Evolutionary conservation across 2,888 invertebrate genomes (phyloP), one percentile per base, ranked within the genome.

Genomic region (Nowickia ferox): DNA sequence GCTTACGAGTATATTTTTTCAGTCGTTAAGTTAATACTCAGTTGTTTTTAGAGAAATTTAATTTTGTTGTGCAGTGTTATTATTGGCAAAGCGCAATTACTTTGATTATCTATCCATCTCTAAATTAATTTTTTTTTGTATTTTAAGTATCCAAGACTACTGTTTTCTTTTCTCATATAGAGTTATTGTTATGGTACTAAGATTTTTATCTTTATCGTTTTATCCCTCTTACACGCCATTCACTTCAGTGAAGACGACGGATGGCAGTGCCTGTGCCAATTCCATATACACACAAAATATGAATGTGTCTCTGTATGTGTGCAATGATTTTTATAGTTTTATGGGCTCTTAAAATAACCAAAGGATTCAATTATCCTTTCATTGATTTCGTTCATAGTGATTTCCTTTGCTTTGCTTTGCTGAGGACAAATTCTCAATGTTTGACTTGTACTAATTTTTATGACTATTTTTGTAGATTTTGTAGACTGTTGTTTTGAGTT

Each of bases 311-410:
- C 51, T 79, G 53, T 75, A 68, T 80, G 55, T 86, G 66, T 69
- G 65, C 74, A 72, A 53, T 84, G 80, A 86, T 84, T 86, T 86
- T 87, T 74, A 82, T 83, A 82, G 81, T 81, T 87, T 87, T 87
- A 87, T 84, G 87, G 72, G 81, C 63, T 84, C 87, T 87, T 87
- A 88, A 88, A 87, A 87, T 84, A 65, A 84, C 74, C 78, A 86
- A 88, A 87, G 87, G 86, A 87, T 88, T 88, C 88, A 88, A 88
- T 87, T 87, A 87, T 87, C 86, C 86, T 82, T 84, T 87, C 80
- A 86, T 86, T 84, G 86, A 87, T 87, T 76, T 53, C 30, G 1
- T 30, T 59, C 59, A 11, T 46, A 19, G 51, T 10, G 15, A 65
- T 71, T 71, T 63, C 71, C 59, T 77, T 22, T 44, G n/a, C 44